Conservation (phyloP, 2,888 invertebrate genomes). For the Cotesia congregata region DNA sequence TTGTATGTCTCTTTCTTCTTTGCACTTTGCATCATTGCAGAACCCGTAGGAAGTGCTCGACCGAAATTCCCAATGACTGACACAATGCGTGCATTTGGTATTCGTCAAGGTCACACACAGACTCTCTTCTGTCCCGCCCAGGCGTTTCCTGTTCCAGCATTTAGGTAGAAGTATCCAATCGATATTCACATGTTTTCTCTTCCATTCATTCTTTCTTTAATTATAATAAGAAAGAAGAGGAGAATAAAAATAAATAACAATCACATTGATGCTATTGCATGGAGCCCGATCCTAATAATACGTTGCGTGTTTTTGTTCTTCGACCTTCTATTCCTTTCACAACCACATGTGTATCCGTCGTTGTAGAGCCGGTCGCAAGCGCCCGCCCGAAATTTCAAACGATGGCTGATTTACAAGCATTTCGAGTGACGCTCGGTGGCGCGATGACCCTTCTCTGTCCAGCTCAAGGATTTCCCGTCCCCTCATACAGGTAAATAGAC, state of each 20-base stretch:
- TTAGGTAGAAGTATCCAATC: conserved; percentile 66
- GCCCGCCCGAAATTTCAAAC: conserved; percentile 77
- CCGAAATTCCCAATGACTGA: conserved; percentile 73
- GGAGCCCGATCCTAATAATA: neutral
- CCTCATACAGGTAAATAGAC: conserved; percentile 70
- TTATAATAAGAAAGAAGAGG: conserved; percentile 3
- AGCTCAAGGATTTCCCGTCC: conserved; percentile 73
- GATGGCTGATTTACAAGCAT: conserved; percentile 69
- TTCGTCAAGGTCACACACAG: conserved; percentile 50
- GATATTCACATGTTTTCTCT: conserved; percentile 20
- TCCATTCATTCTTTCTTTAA: conserved; percentile 15
- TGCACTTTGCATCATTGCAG: conserved; percentile 57
- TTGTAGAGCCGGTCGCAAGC: conserved; percentile 74
- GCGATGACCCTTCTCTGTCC: conserved; percentile 72
- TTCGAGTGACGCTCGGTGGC: conserved; percentile 65
- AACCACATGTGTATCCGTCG: conserved; percentile 9
- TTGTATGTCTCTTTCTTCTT: neutral
- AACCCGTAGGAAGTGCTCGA: conserved; percentile 75
- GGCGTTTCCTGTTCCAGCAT: conserved; percentile 69
- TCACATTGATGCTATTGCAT: neutral
- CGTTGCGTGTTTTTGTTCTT: conserved; percentile 31
- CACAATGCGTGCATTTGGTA: conserved; percentile 52
- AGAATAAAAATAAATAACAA: neutral
- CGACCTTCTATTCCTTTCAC: conserved; percentile 1
- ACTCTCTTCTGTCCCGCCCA: conserved; percentile 70